Base-by-base conservation (phyloP, 1,140 invertebrate genomes). In the Macrobrachium rosenbergii region DNA sequence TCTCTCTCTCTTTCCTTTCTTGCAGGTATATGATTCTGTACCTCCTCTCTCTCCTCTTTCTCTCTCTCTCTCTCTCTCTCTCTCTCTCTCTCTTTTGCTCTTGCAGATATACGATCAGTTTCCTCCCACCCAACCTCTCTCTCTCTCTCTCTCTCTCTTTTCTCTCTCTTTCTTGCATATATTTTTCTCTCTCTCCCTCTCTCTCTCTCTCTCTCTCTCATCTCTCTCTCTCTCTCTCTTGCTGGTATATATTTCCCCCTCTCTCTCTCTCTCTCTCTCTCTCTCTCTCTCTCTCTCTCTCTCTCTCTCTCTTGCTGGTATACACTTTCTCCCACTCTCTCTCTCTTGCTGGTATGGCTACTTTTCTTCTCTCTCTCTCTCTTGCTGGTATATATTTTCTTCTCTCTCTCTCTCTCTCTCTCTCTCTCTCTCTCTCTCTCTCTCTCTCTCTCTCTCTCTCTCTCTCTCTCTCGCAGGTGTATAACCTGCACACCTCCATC, bases 61-160 rank as follows among this genome's bases (percentile, higher is more conserved):
- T n/a, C n/a, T 64, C 59, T 81, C 79, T 81, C 59, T 81, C 79
- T 81, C 79, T 81, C 79, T 81, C 79, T 64, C 79, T 79, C 77
- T 79, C 77, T 79, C 77, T 79, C 77, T 81, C 79, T 81, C 59
- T 64, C 62, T 81, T 60, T 81, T 60, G 64, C 79, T 67, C 79
- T 64, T 60, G 37, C 77, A 21, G n/a, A n/a, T 14, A 79, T 21
- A 79, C n/a, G n/a, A 5, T 19, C 43, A 19, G 17, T 59, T 63
- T 52, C 23, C n/a, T n/a, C n/a, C n/a, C n/a, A n/a, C n/a, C n/a
- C n/a, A n/a, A n/a, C n/a, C 19, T 77, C 43, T 58, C 43, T 58
- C 75, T 79, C 77, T 78, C 76, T 78, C 76, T 78, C 76, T 78
- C 76, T 78, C 76, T 79, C 76, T 79, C 76, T 79, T n/a, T n/a